A percentile compares a stretch with the other conserved stretches of the same genome.
phyloP scores from a whole-genome alignment of 1,140 invertebrate genomes.

The Ceratitis capitata region DNA sequence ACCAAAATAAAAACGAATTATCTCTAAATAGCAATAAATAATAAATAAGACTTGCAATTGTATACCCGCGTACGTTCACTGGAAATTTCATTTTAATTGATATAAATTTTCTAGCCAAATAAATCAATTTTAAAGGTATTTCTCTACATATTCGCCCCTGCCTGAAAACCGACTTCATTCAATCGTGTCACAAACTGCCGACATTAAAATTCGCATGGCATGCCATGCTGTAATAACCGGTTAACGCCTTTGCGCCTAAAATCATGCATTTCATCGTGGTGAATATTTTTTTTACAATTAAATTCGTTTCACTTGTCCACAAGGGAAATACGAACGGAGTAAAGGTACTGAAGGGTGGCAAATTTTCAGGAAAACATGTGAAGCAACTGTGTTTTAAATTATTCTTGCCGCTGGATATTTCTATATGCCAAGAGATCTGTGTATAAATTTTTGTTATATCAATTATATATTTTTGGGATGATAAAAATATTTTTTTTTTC shows the following conservation, averaged over 20 bases:
- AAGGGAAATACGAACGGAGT: background rate
- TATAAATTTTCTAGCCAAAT: background rate
- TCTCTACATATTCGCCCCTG: background rate
- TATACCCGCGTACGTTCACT: too few species aligned
- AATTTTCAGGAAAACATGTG: background rate
- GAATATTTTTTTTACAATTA: background rate
- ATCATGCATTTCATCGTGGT: background rate
- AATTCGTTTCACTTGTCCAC: background rate
- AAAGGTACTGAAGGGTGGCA: background rate
- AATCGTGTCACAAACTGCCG: background rate
- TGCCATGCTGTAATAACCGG: background rate
- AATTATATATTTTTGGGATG: too few species aligned
- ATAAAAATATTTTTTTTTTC: too few species aligned
- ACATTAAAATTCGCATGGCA: background rate
- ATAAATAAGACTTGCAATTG: too few species aligned
- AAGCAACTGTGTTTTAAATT: too few species aligned
- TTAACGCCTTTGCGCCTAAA: slow-evolving; percentile 5
- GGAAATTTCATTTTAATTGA: too few species aligned
- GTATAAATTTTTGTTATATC: too few species aligned
- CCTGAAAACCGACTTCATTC: background rate
- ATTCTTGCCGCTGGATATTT: too few species aligned
- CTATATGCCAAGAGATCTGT: too few species aligned
- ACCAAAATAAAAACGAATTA: too few species aligned
- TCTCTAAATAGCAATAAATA: too few species aligned
- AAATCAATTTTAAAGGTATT: background rate